These are phyloP conservation scores for Tragelaphus buxtoni DNA, from an alignment of 2,113 vertebrate species.

Conservation along the genomic window DNA sequence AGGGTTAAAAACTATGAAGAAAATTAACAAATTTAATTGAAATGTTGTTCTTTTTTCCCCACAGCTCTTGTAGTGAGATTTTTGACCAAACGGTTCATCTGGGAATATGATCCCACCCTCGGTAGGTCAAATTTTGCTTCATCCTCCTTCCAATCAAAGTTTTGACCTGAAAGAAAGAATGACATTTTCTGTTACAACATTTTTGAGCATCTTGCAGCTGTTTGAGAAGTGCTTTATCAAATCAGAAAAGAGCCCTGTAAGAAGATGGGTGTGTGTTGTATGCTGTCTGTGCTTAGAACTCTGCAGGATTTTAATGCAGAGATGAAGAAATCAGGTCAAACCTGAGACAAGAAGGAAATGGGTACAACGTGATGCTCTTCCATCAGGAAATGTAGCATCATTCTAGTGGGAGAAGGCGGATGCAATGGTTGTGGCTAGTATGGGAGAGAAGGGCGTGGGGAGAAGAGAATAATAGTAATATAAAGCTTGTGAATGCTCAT, in stretches of 20 bases:
- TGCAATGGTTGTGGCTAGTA: background rate
- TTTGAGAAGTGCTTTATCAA: background rate
- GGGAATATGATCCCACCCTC: slow-evolving; percentile 97
- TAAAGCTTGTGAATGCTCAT: background rate
- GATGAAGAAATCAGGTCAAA: background rate
- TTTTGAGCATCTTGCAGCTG: background rate
- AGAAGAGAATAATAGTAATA: background rate
- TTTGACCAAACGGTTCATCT: slow-evolving; percentile 97
- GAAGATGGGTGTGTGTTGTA: background rate
- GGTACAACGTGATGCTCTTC: background rate
- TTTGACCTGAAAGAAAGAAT: background rate
- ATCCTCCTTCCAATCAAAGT: background rate
- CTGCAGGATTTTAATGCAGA: background rate
- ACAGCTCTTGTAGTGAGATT: slow-evolving; percentile 96
- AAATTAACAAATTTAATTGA: background rate
- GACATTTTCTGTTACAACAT: background rate
- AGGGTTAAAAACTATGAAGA: background rate
- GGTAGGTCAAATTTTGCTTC: slow-evolving; percentile 82
- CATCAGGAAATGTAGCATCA: background rate
- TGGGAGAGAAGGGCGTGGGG: background rate
- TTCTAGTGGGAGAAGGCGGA: background rate
- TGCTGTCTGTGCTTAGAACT: background rate
- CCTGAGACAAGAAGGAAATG: background rate
- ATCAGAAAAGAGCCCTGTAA: background rate
- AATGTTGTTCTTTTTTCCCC: slow-evolving; percentile 52